Conservation (phyloP, 2,113 vertebrate genomes). For the Burhinus bistriatus region DNA sequence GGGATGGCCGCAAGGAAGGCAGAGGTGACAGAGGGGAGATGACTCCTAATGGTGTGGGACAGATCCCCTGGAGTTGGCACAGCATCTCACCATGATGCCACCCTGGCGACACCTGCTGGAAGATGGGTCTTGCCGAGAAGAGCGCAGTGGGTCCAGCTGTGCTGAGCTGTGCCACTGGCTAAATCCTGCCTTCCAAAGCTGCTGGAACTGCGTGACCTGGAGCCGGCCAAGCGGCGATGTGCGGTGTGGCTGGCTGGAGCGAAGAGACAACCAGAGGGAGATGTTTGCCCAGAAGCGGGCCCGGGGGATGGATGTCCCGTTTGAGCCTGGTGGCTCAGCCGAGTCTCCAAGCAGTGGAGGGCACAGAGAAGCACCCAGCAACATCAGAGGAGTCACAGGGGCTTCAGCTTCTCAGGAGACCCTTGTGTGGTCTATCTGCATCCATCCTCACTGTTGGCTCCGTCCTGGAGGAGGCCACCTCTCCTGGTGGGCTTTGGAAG, state of each 20-base stretch:
- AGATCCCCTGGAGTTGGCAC: accelerated
- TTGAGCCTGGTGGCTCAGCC: not conserved
- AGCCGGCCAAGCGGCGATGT: accelerated
- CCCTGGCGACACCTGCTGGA: accelerated
- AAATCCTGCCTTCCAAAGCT: not conserved
- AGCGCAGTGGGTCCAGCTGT: not conserved
- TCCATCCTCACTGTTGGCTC: accelerated
- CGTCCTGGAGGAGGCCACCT: not conserved
- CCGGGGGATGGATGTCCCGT: not conserved
- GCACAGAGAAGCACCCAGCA: not conserved
- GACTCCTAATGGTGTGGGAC: accelerated
- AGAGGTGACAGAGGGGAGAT: not conserved
- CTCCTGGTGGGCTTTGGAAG: not conserved
- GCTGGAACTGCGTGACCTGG: not conserved
- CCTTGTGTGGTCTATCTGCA: not conserved
- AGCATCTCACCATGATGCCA: not conserved
- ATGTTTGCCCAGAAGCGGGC: not conserved
- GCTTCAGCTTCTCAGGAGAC: not conserved
- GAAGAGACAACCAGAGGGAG: not conserved
- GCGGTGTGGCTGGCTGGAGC: accelerated
- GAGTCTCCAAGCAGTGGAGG: not conserved
- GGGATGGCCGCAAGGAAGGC: not conserved
- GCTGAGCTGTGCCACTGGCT: not conserved
- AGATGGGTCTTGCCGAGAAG: accelerated
- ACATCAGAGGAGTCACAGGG: not conserved